Conservation (phyloP, 30 jellyfish, hydroid and myxozoan species). For the Turritopsis rubra region DNA sequence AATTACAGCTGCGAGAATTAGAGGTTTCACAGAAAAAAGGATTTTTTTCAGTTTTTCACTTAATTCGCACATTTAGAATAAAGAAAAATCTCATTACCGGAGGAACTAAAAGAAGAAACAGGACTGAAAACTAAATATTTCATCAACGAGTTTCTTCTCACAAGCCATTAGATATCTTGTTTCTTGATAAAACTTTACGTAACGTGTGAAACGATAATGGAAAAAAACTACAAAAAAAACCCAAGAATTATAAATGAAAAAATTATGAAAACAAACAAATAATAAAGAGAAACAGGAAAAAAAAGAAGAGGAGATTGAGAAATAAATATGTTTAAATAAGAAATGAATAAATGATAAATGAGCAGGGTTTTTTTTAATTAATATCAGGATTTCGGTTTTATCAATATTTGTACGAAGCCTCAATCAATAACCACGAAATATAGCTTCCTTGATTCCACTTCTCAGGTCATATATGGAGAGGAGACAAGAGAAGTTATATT, state of each 20-base stretch:
- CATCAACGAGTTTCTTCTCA: background rate
- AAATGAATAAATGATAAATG: too few species aligned
- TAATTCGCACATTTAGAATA: too few species aligned
- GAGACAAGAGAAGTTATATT: background rate
- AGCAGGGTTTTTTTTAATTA: too few species aligned
- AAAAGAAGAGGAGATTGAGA: background rate
- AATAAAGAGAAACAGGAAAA: background rate
- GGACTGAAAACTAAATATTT: background rate
- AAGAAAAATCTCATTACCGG: too few species aligned
- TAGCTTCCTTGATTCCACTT: background rate
- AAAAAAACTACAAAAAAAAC: background rate
- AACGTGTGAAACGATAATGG: background rate
- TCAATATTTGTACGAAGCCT: background rate
- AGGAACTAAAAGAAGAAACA: too few species aligned
- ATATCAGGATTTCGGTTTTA: background rate
- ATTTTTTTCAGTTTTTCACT: too few species aligned
- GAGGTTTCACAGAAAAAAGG: too few species aligned
- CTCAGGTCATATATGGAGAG: background rate
- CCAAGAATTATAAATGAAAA: background rate
- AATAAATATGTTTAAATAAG: too few species aligned
- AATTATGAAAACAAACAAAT: background rate
- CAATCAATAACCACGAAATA: background rate
- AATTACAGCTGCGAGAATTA: too few species aligned
- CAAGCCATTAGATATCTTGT: background rate
- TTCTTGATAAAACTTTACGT: background rate